Evolutionary conservation across 1,140 invertebrate genomes (phyloP), one percentile per base, ranked within the genome.

Genomic region (Triops cancriformis): DNA sequence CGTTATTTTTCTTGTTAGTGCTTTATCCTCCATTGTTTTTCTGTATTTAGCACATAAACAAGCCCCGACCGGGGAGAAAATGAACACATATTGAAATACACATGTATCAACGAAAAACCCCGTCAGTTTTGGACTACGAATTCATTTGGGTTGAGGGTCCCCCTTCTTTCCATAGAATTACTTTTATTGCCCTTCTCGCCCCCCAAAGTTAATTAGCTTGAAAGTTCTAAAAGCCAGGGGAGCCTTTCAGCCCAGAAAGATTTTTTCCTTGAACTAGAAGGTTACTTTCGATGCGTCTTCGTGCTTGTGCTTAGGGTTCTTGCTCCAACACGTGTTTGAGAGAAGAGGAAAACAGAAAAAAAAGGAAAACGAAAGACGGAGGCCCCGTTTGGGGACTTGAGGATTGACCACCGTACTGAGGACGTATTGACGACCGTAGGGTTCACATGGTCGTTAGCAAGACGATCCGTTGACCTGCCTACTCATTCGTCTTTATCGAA

Each of bases 1-100:
- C 87, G 97, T 99, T 0, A 99, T 99, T 85, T 99, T 99, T 85
- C 88, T 99, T 74, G 92, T 99, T 37, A 98, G 95, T 82, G 98
- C 98, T 1, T 84, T 99, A 72, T 94, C 95, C 26, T 98, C 95
- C 80, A 98, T 99, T 83, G 90, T 93, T 79, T 98, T 99, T 82
- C 86, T 99, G 28, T 99, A 98, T 87, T 86, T 98, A 76, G 95
- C 95, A 23, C 95, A 96, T 83, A 96, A 95, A 82, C 92, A 93
- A 84, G 90, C 89, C 41, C 87, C 89, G 3, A 31, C 77, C 7
- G 77, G 42, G 72, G 72, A 73, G 41, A 78, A 78, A 73, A 43
- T 78, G 9, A 78, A 78, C 42, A 78, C 64, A 27, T 78, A 78
- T n/a, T 78, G 43, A 78, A 73, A 37, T 10, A 43, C 73, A 6